phyloP scores from a whole-genome alignment of 2,888 invertebrate genomes.

The Argyra leucocephala region DNA sequence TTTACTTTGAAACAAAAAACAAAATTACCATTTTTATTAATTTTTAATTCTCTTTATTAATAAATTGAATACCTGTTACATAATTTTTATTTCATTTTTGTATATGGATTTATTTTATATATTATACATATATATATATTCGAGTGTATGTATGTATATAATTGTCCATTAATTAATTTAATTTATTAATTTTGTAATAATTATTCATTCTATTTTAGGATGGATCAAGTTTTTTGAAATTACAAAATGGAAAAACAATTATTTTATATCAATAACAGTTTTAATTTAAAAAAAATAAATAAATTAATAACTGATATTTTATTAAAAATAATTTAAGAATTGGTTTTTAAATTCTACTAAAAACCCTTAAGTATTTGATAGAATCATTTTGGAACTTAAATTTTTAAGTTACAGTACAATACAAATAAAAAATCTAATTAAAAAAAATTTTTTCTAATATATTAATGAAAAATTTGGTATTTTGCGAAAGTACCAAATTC shows the following conservation, averaged over 20 bases:
- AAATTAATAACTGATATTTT: neutral
- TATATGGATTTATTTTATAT: neutral
- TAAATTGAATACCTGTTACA: conserved; percentile 6
- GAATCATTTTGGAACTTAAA: too few species aligned
- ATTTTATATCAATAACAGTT: too few species aligned
- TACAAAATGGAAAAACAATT: too few species aligned
- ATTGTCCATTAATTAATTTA: neutral
- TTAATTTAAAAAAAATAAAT: neutral
- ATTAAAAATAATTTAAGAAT: too few species aligned
- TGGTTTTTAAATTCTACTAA: too few species aligned
- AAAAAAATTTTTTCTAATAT: too few species aligned
- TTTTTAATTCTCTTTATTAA: conserved; percentile 1
- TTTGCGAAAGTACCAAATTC: too few species aligned
- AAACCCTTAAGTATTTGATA: too few species aligned
- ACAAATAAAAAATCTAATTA: too few species aligned
- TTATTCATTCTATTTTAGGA: neutral
- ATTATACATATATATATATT: neutral
- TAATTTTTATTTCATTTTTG: neutral
- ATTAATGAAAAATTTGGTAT: too few species aligned
- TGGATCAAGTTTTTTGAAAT: neutral
- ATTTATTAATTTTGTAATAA: neutral
- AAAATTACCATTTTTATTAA: neutral
- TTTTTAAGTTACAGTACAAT: too few species aligned
- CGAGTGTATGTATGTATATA: neutral
- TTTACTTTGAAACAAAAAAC: too few species aligned